Evolutionary conservation across 2,888 invertebrate genomes (phyloP).

Genomic region (Rhingia campestris): DNA sequence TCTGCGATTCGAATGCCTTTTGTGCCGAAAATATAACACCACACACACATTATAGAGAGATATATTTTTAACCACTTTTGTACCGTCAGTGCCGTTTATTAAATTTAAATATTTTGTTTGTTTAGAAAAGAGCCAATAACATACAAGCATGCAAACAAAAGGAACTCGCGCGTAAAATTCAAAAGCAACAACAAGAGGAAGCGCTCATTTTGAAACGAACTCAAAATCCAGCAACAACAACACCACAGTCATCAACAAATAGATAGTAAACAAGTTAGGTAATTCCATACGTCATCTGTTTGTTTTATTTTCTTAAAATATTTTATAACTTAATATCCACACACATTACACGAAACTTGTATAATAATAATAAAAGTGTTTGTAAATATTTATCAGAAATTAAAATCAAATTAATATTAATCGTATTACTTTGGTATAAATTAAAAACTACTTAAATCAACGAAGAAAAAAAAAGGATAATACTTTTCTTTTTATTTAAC

Average conservation of each 20-base stretch:
- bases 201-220: constrained; percentile 79
- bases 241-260: constrained; percentile 13
- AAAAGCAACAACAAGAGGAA: constrained; percentile 81
- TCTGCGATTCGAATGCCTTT: no score
- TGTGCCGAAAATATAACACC: no score
- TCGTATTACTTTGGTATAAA: constrained; percentile 60
- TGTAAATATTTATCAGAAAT: constrained; percentile 45
- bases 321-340: constrained; percentile 17
- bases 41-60: no score
- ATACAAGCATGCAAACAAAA: constrained; percentile 81
- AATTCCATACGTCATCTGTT: constrained; percentile 18
- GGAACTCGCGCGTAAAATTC: constrained; percentile 80
- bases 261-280: constrained; percentile 53
- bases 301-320: constrained; percentile 24
- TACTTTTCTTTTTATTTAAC: constrained; percentile 26
- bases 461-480: constrained; percentile 13
- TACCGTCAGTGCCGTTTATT: constrained; percentile 24
- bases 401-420: constrained; percentile 12
- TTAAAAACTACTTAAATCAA: constrained; percentile 50
- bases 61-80: no score
- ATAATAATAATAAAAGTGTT: constrained; percentile 28
- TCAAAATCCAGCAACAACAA: constrained; percentile 57
- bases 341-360: constrained; percentile 43
- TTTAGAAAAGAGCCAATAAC: constrained; percentile 81
- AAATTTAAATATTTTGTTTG: constrained; percentile 57